Percentiles rank a stretch among this genome's conserved stretches.
These are phyloP conservation scores for Phainopepla nitens DNA, from an alignment of 2,113 vertebrate species.

Conservation along the genomic window DNA sequence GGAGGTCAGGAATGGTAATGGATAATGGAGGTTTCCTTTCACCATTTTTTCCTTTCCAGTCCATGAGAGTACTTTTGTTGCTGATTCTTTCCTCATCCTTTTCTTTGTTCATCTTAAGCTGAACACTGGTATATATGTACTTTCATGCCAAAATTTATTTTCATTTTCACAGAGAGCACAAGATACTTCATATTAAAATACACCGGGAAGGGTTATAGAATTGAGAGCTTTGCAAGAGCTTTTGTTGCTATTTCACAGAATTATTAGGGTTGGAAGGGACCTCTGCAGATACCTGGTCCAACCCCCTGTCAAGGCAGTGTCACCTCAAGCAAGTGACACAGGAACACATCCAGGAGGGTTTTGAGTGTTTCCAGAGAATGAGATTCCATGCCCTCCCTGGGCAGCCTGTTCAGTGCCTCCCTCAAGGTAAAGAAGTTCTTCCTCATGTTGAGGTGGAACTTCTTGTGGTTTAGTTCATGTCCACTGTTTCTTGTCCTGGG, in stretches of 20 bases:
- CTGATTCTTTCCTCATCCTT: neutral
- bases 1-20: neutral
- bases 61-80: neutral
- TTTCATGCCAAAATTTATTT: neutral
- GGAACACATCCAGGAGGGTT: neutral
- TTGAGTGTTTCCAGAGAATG: neutral
- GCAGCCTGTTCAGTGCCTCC: neutral
- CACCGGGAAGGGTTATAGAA: neutral
- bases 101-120: neutral
- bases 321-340: rapidly evolving
- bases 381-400: rapidly evolving
- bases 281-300: neutral
- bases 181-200: neutral
- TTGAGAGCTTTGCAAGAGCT: neutral
- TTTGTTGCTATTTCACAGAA: neutral
- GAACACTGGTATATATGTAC: neutral
- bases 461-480: neutral
- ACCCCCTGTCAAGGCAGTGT: neutral
- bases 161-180: neutral
- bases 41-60: neutral
- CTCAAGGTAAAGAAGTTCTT: neutral
- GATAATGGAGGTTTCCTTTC: neutral
- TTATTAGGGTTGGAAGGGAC: neutral
- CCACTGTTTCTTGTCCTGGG: neutral
- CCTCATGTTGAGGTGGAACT: neutral